phyloP scores from a whole-genome alignment of 2,113 vertebrate genomes.

The Hirundichthys speculiger region DNA sequence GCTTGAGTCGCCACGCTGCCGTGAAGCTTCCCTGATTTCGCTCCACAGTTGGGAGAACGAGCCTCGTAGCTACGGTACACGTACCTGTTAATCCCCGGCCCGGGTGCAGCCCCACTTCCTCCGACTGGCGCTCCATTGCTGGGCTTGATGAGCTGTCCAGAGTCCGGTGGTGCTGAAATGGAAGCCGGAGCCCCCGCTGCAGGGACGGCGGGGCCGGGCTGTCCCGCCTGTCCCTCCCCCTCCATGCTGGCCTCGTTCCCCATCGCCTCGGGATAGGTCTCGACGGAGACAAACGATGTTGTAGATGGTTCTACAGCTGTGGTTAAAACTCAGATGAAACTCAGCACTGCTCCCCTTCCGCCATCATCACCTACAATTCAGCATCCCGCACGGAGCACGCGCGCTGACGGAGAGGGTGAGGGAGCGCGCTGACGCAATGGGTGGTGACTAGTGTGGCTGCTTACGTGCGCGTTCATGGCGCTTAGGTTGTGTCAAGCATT shows the following conservation, averaged over 20 bases:
- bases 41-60: constrained; percentile 34
- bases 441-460: constrained; percentile 56
- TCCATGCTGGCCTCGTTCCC: constrained; percentile 85
- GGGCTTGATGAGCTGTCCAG: constrained; percentile 85
- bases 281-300: constrained; percentile 69
- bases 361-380: constrained; percentile 85
- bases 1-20: constrained; percentile 37
- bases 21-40: constrained; percentile 27
- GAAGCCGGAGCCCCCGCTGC: constrained; percentile 80
- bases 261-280: constrained; percentile 74
- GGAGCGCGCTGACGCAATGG: constrained; percentile 79
- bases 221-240: constrained; percentile 80
- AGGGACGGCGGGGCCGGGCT: constrained; percentile 77
- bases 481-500: constrained; percentile 41
- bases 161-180: constrained; percentile 86
- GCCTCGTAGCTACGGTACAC: constrained; percentile 49
- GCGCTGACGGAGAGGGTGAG: constrained; percentile 69
- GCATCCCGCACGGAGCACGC: constrained; percentile 82
- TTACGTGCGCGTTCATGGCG: constrained; percentile 69
- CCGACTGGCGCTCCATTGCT: constrained; percentile 82
- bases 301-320: constrained; percentile 68
- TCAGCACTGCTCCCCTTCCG: constrained; percentile 84
- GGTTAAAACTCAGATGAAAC: constrained; percentile 74
- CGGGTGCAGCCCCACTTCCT: constrained; percentile 77
- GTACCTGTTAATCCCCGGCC: constrained; percentile 84